A percentile compares a stretch with the other conserved stretches of the same genome.
These are phyloP conservation scores for Eupithecia tripunctaria DNA, from an alignment of 2,888 invertebrate species.

Conservation along the genomic window DNA sequence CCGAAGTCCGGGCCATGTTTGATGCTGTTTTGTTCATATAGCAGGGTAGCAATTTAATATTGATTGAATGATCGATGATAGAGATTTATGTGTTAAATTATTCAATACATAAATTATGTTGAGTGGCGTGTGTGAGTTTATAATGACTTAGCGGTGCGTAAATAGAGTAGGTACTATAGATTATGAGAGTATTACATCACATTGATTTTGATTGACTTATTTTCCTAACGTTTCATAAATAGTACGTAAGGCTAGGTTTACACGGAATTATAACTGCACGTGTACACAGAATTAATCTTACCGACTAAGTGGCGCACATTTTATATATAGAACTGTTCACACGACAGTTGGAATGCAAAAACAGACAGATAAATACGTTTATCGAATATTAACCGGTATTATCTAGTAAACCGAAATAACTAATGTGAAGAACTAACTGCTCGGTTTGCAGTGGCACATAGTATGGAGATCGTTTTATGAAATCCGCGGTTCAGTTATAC, in stretches of 20 bases:
- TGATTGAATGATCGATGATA: conserved; percentile 18
- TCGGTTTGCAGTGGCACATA: too few species aligned
- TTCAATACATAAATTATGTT: conserved; percentile 8
- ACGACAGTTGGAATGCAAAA: too few species aligned
- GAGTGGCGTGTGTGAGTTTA: neutral
- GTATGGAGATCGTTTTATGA: too few species aligned
- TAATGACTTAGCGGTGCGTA: neutral
- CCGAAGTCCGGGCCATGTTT: conserved; percentile 5
- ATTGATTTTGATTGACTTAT: neutral
- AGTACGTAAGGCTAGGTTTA: neutral
- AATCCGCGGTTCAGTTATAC: neutral
- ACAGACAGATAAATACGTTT: too few species aligned
- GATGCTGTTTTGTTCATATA: conserved; percentile 14
- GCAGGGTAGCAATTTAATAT: conserved; percentile 9
- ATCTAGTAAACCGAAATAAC: too few species aligned
- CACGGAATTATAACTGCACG: too few species aligned
- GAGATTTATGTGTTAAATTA: conserved; percentile 8
- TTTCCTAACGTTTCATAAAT: neutral
- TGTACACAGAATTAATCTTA: too few species aligned
- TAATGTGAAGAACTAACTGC: too few species aligned
- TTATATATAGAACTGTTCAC: too few species aligned
- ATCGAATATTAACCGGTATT: too few species aligned
- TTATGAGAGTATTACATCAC: conserved; percentile 1
- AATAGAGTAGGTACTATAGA: neutral
- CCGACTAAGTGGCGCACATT: too few species aligned